A percentile compares a stretch with the other conserved stretches of the same genome.
phyloP scores from a whole-genome alignment of 92 coral and sea anemone species.

The Paragorgia papillata region DNA sequence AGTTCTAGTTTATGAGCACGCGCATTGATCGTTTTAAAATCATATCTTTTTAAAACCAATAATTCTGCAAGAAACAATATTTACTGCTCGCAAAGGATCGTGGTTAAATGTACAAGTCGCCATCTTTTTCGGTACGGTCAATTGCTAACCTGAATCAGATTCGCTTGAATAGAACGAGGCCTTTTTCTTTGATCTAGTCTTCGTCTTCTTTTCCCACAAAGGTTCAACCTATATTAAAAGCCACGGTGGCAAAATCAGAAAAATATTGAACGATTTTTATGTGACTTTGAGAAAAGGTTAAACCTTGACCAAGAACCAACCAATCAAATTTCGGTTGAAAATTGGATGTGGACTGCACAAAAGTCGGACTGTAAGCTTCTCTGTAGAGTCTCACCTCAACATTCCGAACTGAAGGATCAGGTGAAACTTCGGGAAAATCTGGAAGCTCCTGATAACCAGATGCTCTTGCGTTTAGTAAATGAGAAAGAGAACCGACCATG shows the following conservation, averaged over 20 bases:
- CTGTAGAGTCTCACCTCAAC: conserved; percentile 86
- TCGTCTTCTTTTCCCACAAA: conserved; percentile 65
- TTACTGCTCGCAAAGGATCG: no score
- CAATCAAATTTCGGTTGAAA: not conserved
- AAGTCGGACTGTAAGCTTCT: no score
- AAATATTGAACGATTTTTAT: no score
- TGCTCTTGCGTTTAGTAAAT: conserved; percentile 89
- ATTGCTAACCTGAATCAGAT: conserved; percentile 55
- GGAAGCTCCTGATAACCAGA: conserved; percentile 92
- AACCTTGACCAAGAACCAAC: not conserved
- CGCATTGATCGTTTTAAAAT: no score
- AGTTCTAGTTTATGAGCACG: no score
- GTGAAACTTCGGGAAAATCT: conserved; percentile 82
- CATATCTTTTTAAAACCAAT: no score
- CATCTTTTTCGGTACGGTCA: no score
- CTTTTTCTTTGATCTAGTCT: conserved; percentile 63
- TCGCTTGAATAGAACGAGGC: conserved; percentile 70
- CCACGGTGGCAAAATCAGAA: not conserved
- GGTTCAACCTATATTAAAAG: conserved; percentile 59
- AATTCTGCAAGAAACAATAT: no score
- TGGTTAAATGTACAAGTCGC: no score
- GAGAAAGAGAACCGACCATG: conserved; percentile 92
- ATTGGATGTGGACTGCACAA: no score
- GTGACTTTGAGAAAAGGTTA: not conserved
- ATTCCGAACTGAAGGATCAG: conserved; percentile 90